A percentile compares a stretch with the other conserved stretches of the same genome.
Evolutionary conservation across 2,888 invertebrate species (phyloP).

Genomic region (Agonopterix alstromeriana): DNA sequence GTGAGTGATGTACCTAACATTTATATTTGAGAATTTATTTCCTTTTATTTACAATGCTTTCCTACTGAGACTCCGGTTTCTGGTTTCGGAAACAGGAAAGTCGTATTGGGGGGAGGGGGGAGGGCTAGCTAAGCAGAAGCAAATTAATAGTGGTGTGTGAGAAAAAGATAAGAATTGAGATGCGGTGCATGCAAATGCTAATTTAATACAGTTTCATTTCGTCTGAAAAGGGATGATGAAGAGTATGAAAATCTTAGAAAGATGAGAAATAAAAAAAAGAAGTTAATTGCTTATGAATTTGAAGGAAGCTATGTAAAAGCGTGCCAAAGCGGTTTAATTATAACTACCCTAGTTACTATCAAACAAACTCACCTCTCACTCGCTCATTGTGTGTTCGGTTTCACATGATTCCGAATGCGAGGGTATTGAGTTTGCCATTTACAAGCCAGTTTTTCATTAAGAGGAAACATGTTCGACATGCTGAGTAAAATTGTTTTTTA

Average conservation of each 20-base stretch:
- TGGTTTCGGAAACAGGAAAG: conserved; percentile 74
- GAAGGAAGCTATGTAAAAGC: conserved; percentile 43
- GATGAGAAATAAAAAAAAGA: not conserved
- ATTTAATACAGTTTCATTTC: not conserved
- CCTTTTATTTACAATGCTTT: conserved; percentile 50
- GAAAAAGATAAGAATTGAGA: conserved; percentile 3
- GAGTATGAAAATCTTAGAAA: not conserved
- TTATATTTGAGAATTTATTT: conserved; percentile 72
- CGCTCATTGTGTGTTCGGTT: no score
- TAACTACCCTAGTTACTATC: no score
- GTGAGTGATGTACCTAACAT: conserved; percentile 74
- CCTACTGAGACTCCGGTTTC: conserved; percentile 69
- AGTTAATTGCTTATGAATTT: not conserved
- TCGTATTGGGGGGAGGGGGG: conserved; percentile 43
- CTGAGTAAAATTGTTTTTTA: no score
- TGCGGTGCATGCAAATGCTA: conserved; percentile 10
- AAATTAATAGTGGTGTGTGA: conserved; percentile 7
- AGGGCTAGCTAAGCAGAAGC: conserved; percentile 45
- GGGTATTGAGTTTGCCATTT: no score
- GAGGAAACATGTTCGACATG: no score
- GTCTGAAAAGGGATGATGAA: not conserved
- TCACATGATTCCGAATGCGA: no score
- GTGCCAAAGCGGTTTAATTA: conserved; percentile 37
- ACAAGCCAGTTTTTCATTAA: no score
- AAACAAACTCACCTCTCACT: no score